Evolutionary conservation across 2,113 vertebrate species (phyloP).

Genomic region (Pogona vitticeps): DNA sequence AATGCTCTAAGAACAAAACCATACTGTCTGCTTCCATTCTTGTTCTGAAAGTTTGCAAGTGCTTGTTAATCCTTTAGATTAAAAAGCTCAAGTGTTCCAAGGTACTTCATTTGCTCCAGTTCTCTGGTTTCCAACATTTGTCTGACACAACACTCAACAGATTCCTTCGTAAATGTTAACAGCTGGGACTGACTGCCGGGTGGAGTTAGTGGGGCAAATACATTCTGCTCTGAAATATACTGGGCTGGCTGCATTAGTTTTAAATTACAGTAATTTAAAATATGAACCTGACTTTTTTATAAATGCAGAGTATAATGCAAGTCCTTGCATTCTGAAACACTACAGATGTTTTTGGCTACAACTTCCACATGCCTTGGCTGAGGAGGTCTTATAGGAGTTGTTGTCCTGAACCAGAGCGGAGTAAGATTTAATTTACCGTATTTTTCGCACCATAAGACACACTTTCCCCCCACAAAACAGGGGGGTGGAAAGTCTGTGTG

Average conservation of each 20-base stretch:
- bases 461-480: too few relatives aligned
- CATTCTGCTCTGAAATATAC: background rate
- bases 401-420: too few relatives aligned
- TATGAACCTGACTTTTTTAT: background rate
- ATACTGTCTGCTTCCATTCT: background rate
- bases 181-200: background rate
- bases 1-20: background rate
- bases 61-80: slow-evolving; percentile 5
- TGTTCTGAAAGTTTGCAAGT: slow-evolving; percentile 6
- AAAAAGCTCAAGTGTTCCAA: slow-evolving; percentile 5
- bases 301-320: background rate
- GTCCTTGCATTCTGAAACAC: too few relatives aligned
- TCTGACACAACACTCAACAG: background rate
- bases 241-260: background rate
- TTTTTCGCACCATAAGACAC: too few relatives aligned
- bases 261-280: slow-evolving; percentile 9
- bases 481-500: too few relatives aligned
- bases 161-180: slow-evolving; percentile 20
- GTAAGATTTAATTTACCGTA: too few relatives aligned
- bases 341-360: background rate
- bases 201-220: background rate
- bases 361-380: background rate
- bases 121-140: background rate
- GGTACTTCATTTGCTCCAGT: accelerated
- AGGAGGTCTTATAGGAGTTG: background rate